Evolutionary conservation across 92 coral and sea anemone species (phyloP).

Genomic region (Bergia puertoricense): DNA sequence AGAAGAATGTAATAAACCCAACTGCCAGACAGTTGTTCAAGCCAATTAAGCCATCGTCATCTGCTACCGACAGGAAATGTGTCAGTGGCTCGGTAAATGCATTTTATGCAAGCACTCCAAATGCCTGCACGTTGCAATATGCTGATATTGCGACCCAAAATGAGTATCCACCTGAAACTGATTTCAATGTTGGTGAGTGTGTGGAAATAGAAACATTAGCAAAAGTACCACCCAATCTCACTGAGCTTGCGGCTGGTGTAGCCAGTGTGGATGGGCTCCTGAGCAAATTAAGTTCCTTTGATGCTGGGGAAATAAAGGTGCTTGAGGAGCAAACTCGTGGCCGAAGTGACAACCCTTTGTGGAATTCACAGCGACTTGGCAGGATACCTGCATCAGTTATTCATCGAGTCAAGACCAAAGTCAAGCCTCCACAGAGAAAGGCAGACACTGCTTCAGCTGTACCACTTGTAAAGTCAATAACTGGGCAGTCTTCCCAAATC

Average conservation of each 20-base stretch:
- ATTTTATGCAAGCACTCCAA: background rate
- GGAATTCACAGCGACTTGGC: conserved; percentile 56
- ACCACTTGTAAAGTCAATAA: conserved; percentile 30
- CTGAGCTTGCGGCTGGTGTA: conserved; percentile 41
- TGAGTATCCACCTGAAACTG: conserved; percentile 59
- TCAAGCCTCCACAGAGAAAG: conserved; percentile 30
- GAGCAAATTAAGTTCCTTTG: conserved; percentile 32
- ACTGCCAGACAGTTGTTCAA: background rate
- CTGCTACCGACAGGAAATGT: background rate
- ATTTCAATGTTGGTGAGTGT: conserved; percentile 47
- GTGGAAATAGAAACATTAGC: conserved; percentile 54
- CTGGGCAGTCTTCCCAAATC: background rate
- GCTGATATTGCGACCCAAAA: background rate
- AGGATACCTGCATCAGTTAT: conserved; percentile 56
- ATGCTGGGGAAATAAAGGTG: conserved; percentile 28
- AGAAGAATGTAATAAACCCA: background rate
- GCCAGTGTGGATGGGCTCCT: conserved; percentile 34
- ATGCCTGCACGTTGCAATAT: conserved; percentile 13
- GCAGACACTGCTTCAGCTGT: conserved; percentile 20
- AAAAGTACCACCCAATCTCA: conserved; percentile 44
- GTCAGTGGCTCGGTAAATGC: conserved; percentile 16
- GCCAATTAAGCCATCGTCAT: background rate
- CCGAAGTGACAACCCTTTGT: conserved; percentile 44
- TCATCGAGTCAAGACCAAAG: conserved; percentile 56
- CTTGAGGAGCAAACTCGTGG: conserved; percentile 33